Evolutionary conservation across 2,113 vertebrate species (phyloP).

Genomic region (Penelope pileata): DNA sequence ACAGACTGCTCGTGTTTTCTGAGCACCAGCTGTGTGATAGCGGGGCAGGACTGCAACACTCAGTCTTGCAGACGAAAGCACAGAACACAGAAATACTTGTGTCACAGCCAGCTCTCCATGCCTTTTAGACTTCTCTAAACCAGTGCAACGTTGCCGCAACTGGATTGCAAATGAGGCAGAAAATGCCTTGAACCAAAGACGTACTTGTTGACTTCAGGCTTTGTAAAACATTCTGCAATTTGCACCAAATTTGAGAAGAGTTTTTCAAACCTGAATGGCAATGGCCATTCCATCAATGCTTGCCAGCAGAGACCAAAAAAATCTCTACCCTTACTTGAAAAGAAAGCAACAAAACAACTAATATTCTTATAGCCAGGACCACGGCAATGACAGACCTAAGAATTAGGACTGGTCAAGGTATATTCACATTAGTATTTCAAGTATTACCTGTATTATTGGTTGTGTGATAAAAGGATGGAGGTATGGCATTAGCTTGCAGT

Average conservation of each 20-base stretch:
- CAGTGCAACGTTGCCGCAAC: neutral
- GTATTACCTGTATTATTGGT: conserved; percentile 93
- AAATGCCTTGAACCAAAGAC: neutral
- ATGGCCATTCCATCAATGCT: neutral
- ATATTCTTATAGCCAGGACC: neutral
- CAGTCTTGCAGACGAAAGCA: neutral
- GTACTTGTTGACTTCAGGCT: neutral
- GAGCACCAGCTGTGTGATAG: neutral
- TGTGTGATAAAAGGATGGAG: conserved; percentile 93
- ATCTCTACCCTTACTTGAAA: neutral
- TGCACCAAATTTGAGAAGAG: neutral
- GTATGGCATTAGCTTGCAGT: conserved; percentile 97
- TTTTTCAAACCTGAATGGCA: neutral
- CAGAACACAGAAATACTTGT: neutral
- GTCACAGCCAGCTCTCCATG: neutral
- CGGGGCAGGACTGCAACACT: neutral
- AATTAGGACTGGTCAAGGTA: neutral
- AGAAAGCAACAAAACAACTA: neutral
- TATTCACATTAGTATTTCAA: neutral
- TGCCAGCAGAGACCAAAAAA: neutral
- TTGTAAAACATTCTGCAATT: neutral
- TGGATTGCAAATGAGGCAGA: neutral
- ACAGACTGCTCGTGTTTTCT: neutral
- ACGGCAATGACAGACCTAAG: neutral
- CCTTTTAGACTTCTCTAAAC: neutral